These are phyloP conservation scores for Meriones unguiculatus DNA, from an alignment of 2,113 vertebrate species.

Conservation along the genomic window DNA sequence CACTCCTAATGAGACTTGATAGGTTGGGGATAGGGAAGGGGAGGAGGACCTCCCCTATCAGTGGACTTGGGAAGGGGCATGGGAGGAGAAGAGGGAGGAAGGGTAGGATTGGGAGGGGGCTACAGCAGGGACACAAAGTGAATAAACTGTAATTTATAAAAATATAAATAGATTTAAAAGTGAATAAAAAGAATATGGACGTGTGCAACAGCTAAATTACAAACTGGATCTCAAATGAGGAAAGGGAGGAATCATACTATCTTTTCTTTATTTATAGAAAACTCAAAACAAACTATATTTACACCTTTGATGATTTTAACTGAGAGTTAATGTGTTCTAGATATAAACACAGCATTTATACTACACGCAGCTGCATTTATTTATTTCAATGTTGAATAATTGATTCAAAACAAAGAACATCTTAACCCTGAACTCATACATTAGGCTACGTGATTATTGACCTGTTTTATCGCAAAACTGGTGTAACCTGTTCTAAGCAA, in stretches of 20 bases:
- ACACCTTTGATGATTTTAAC: neutral
- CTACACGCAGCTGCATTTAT: neutral
- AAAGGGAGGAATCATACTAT: neutral
- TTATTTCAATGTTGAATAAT: neutral
- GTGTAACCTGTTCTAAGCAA: neutral
- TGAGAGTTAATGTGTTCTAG: neutral
- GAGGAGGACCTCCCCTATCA: too few species aligned
- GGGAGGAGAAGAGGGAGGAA: too few species aligned
- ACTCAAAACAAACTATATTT: neutral
- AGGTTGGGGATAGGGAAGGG: too few species aligned
- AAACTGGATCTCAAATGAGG: neutral
- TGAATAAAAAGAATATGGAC: neutral
- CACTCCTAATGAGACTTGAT: too few species aligned
- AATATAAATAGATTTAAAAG: too few species aligned
- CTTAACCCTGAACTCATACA: neutral
- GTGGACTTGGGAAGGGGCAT: too few species aligned
- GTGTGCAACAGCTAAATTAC: neutral
- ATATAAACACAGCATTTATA: neutral
- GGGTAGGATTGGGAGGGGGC: too few species aligned
- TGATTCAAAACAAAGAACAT: neutral
- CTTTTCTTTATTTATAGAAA: neutral
- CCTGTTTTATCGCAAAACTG: neutral
- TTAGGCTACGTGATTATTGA: neutral
- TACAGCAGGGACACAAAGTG: too few species aligned
- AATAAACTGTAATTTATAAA: too few species aligned